Evolutionary conservation across 1,140 invertebrate genomes (phyloP).

Genomic region (Heliothis subflexa): DNA sequence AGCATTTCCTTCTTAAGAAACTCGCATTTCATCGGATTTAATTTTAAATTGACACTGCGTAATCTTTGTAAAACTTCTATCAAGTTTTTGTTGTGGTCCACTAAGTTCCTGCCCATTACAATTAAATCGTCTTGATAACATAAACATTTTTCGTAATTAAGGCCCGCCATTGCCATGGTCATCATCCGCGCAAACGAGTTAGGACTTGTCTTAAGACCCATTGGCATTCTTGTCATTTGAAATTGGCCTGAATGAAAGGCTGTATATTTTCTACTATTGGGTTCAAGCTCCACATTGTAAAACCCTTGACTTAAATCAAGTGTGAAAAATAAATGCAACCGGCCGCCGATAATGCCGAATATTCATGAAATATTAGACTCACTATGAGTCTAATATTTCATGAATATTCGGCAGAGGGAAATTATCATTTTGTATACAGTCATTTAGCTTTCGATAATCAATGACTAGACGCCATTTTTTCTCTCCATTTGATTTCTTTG

Average conservation of each 20-base stretch:
- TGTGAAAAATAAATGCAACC: not conserved
- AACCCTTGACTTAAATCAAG: constrained; percentile 45
- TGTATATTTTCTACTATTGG: constrained; percentile 49
- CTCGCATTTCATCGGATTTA: constrained; percentile 70
- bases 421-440: constrained; percentile 27
- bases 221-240: too few species aligned
- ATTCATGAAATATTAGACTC: too few species aligned
- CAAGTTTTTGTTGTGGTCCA: constrained; percentile 71
- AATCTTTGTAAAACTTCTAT: constrained; percentile 68
- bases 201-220: too few species aligned
- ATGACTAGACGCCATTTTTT: constrained; percentile 37
- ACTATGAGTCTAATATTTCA: too few species aligned
- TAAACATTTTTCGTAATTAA: constrained; percentile 50
- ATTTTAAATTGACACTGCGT: constrained; percentile 69
- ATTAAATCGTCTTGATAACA: too few species aligned
- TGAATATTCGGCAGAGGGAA: constrained; percentile 19
- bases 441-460: too few species aligned
- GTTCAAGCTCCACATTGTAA: constrained; percentile 35
- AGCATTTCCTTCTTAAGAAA: constrained; percentile 75
- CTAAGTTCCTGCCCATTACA: constrained; percentile 65
- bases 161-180: constrained; percentile 50
- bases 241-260: constrained; percentile 45
- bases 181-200: too few species aligned
- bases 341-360: too few species aligned
- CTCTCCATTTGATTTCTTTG: constrained; percentile 22